Evolutionary conservation across 1,140 invertebrate species (phyloP).

Genomic region (Drosophila bifasciata): DNA sequence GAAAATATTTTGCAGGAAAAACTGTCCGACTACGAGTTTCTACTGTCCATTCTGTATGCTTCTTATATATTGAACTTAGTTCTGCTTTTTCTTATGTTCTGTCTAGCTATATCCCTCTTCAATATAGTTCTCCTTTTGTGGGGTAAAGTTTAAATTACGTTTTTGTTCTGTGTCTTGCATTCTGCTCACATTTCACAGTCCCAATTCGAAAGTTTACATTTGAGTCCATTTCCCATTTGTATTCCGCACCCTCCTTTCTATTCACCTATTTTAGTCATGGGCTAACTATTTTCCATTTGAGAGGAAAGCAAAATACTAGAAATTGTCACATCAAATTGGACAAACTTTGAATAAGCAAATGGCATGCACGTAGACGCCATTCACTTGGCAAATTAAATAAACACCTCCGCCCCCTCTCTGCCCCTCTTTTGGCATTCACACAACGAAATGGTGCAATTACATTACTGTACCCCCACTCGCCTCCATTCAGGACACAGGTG

Average conservation of each 20-base stretch:
- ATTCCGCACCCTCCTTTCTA: constrained; percentile 12
- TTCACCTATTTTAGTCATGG: constrained; percentile 5
- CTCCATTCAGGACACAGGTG: background rate
- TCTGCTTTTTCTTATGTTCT: too few species aligned
- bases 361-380: constrained; percentile 42
- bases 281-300: constrained; percentile 45
- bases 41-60: too few species aligned
- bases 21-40: too few species aligned
- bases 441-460: constrained; percentile 73
- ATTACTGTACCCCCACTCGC: constrained; percentile 37
- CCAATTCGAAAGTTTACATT: constrained; percentile 17
- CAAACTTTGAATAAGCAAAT: constrained; percentile 39
- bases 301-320: constrained; percentile 53
- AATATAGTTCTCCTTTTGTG: too few species aligned
- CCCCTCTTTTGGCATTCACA: constrained; percentile 69
- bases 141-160: background rate
- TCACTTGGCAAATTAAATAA: constrained; percentile 74
- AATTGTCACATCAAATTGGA: constrained; percentile 70
- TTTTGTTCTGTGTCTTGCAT: constrained; percentile 8
- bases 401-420: too few species aligned
- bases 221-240: constrained; percentile 31
- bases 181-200: constrained; percentile 22
- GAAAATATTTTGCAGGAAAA: too few species aligned
- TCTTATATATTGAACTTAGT: too few species aligned
- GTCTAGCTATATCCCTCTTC: too few species aligned